A percentile compares a stretch with the other conserved stretches of the same genome.
These are phyloP conservation scores for Pseudomugil tenellus DNA, from an alignment of 2,797 vertebrate species.

Conservation along the genomic window DNA sequence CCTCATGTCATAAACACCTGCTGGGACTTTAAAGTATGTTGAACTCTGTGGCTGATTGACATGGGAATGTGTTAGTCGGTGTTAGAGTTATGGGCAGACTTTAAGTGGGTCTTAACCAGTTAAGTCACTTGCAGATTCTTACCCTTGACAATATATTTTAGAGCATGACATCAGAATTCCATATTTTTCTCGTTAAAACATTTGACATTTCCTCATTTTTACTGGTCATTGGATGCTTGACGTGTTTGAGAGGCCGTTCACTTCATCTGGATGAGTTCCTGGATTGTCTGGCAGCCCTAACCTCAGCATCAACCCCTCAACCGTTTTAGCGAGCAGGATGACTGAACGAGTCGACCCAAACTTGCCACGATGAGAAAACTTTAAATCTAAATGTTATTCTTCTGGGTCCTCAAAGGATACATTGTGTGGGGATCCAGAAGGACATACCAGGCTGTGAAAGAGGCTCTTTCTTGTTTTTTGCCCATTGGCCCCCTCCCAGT, in stretches of 20 bases:
- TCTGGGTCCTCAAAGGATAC: conserved; percentile 86
- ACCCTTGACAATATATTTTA: not conserved
- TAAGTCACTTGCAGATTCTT: not conserved
- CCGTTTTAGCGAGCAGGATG: conserved; percentile 64
- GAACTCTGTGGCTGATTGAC: conserved; percentile 25
- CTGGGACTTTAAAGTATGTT: conserved; percentile 56
- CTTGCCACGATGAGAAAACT: conserved; percentile 84
- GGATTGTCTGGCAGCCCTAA: conserved; percentile 32
- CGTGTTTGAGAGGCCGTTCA: not conserved
- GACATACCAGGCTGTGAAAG: conserved; percentile 86
- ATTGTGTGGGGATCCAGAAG: conserved; percentile 86
- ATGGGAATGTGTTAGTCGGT: conserved; percentile 26
- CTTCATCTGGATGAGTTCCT: conserved; percentile 15
- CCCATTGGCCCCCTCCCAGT: conserved; percentile 81
- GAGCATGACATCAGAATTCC: not conserved
- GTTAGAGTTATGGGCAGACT: not conserved
- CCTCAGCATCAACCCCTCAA: conserved; percentile 54
- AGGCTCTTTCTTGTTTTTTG: conserved; percentile 85
- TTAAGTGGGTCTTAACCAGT: conserved; percentile 7
- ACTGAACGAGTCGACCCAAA: conserved; percentile 71
- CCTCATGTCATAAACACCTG: conserved; percentile 77
- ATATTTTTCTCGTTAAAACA: not conserved
- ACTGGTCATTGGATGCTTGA: not conserved
- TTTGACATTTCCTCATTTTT: conserved; percentile 20
- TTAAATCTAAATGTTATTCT: conserved; percentile 89